phyloP scores from a whole-genome alignment of 2,888 invertebrate species.

The Tubulanus polymorphus region DNA sequence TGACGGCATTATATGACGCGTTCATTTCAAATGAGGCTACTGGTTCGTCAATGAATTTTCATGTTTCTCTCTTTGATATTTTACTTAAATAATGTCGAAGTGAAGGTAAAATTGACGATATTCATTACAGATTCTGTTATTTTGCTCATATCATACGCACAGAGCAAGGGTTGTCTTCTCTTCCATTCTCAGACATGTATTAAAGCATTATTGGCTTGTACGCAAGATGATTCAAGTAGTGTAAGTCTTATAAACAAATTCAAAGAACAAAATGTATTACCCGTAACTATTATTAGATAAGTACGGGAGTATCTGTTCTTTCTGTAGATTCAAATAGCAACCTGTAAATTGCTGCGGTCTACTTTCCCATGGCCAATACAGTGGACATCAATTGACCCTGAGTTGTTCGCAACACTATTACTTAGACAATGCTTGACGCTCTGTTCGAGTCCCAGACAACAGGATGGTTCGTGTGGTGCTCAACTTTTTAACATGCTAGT shows the following conservation, averaged over 20 bases:
- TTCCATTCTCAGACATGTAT: slow-evolving; percentile 29
- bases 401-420: slow-evolving; percentile 22
- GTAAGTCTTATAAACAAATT: slow-evolving; percentile 19
- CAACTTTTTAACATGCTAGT: slow-evolving; percentile 59
- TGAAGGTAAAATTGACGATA: slow-evolving; percentile 30
- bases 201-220: slow-evolving; percentile 27
- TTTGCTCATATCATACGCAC: slow-evolving; percentile 27
- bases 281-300: background rate
- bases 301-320: slow-evolving; percentile 1
- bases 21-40: slow-evolving; percentile 1
- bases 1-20: slow-evolving; percentile 24
- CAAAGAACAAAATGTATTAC: background rate
- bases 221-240: slow-evolving; percentile 42
- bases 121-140: slow-evolving; percentile 26
- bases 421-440: slow-evolving; percentile 44
- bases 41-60: background rate
- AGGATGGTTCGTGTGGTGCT: slow-evolving; percentile 63
- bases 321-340: slow-evolving; percentile 26
- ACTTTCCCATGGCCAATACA: slow-evolving; percentile 28
- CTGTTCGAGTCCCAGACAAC: slow-evolving; percentile 62
- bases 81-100: background rate
- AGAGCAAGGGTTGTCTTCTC: slow-evolving; percentile 25
- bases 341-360: slow-evolving; percentile 24
- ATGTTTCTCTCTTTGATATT: background rate
- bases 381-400: slow-evolving; percentile 1